Percentiles rank a stretch among this genome's conserved stretches.
phyloP scores from a whole-genome alignment of 2,888 invertebrate genomes.

The Ariolimax columbianus region DNA sequence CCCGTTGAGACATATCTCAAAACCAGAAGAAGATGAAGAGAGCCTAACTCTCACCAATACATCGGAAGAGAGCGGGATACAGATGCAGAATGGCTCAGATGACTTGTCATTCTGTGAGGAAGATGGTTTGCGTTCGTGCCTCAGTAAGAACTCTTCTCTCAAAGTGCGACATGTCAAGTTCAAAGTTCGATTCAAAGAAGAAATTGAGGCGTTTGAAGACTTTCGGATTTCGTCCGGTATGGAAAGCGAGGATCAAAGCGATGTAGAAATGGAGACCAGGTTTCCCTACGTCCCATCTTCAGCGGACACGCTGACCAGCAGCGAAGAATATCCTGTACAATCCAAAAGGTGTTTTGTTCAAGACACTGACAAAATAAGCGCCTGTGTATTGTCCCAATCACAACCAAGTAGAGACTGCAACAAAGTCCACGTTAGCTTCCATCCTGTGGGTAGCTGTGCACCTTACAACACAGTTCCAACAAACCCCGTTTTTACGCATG shows the following conservation, averaged over 20 bases:
- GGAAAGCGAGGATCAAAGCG: slow-evolving; percentile 36
- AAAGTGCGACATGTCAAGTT: slow-evolving; percentile 16
- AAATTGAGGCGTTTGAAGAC: slow-evolving; percentile 38
- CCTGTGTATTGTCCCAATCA: not conserved
- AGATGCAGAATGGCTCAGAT: slow-evolving; percentile 37
- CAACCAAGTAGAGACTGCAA: not conserved
- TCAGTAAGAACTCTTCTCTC: not conserved
- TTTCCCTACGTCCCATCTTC: slow-evolving; percentile 18
- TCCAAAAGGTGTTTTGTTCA: not conserved
- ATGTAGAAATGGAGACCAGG: slow-evolving; percentile 33
- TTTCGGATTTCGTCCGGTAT: slow-evolving; percentile 14
- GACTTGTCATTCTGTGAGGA: slow-evolving; percentile 37
- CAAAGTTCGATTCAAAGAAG: slow-evolving; percentile 46
- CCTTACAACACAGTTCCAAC: not conserved
- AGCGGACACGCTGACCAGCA: not conserved
- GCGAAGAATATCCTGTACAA: not conserved
- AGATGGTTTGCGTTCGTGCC: slow-evolving; percentile 23
- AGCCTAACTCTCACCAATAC: slow-evolving; percentile 42
- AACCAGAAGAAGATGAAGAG: slow-evolving; percentile 39
- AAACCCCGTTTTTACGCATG: not conserved
- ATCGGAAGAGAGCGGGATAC: slow-evolving; percentile 48
- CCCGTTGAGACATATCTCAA: not conserved
- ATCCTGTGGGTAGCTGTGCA: not conserved
- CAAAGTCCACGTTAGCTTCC: too few species aligned
- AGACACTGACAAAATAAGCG: not conserved